Evolutionary conservation across 1,140 invertebrate species (phyloP).

Genomic region (Drosophila malerkotliana): DNA sequence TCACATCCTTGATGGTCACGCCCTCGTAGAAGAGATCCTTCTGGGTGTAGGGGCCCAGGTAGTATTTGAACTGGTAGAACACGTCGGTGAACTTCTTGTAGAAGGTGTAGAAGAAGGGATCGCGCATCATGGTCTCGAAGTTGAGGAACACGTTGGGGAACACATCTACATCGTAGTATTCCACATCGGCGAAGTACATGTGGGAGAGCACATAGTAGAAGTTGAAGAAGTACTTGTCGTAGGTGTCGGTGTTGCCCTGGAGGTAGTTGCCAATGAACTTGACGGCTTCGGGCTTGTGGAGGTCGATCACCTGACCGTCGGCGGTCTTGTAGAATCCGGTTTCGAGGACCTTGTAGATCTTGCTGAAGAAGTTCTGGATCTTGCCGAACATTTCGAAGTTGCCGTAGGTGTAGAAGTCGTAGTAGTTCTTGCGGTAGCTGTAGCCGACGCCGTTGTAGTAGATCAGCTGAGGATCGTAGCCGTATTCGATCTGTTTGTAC

Average conservation of each 20-base stretch:
- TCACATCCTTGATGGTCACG: conserved; percentile 87
- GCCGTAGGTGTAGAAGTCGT: conserved; percentile 61
- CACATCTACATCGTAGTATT: conserved; percentile 56
- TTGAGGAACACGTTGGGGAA: conserved; percentile 84
- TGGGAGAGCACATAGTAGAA: conserved; percentile 85
- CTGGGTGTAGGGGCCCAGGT: conserved; percentile 86
- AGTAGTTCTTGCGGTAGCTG: conserved; percentile 85
- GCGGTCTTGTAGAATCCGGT: conserved; percentile 85
- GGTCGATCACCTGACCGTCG: conserved; percentile 84
- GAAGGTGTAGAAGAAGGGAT: conserved; percentile 88
- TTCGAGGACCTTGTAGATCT: conserved; percentile 87
- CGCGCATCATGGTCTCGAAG: conserved; percentile 86
- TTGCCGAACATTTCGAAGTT: conserved; percentile 63
- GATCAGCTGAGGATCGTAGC: conserved; percentile 87
- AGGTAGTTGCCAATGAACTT: conserved; percentile 88
- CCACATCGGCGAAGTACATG: conserved; percentile 83
- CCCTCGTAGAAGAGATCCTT: conserved; percentile 86
- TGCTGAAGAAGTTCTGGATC: conserved; percentile 85
- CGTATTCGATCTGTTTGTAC: conserved; percentile 85
- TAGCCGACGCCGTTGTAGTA: conserved; percentile 88
- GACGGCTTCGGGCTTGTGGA: conserved; percentile 85
- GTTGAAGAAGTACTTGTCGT: conserved; percentile 86
- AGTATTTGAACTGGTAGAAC: conserved; percentile 85
- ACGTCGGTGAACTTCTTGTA: conserved; percentile 85
- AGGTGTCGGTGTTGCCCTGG: conserved; percentile 87